Conservation (phyloP, 2,113 vertebrate genomes). For the Paradisaea rubra region DNA sequence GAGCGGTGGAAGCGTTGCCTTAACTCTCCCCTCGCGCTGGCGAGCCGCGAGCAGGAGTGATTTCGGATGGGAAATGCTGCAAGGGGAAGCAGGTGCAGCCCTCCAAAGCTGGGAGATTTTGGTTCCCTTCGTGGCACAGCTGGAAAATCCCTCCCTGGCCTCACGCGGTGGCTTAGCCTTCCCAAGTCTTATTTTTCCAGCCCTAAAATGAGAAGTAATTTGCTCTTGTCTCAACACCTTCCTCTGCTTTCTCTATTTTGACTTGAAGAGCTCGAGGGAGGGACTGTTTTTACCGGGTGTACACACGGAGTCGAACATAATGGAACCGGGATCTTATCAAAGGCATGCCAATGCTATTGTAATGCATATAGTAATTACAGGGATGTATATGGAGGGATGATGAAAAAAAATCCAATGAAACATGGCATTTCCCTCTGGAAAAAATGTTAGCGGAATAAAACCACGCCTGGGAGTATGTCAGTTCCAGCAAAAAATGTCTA, state of each 20-base stretch:
- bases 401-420: neutral
- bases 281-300: neutral
- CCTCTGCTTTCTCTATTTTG: slow-evolving; percentile 38
- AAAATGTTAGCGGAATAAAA: neutral
- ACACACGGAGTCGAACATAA: neutral
- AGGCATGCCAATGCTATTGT: slow-evolving; percentile 15
- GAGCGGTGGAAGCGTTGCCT: accelerated
- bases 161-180: neutral
- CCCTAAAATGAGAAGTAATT: slow-evolving; percentile 1
- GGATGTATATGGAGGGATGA: neutral
- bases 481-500: slow-evolving; percentile 43
- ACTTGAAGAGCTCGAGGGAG: slow-evolving; percentile 43
- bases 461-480: slow-evolving; percentile 28
- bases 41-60: neutral
- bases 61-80: accelerated
- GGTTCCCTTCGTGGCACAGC: accelerated
- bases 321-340: neutral
- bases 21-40: accelerated
- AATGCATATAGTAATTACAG: slow-evolving; percentile 40
- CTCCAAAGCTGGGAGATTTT: neutral
- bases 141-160: neutral
- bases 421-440: slow-evolving; percentile 42
- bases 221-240: slow-evolving; percentile 44
- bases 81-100: neutral
- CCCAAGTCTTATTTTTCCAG: neutral